phyloP scores from a whole-genome alignment of 2,888 invertebrate genomes.

The Patella depressa region DNA sequence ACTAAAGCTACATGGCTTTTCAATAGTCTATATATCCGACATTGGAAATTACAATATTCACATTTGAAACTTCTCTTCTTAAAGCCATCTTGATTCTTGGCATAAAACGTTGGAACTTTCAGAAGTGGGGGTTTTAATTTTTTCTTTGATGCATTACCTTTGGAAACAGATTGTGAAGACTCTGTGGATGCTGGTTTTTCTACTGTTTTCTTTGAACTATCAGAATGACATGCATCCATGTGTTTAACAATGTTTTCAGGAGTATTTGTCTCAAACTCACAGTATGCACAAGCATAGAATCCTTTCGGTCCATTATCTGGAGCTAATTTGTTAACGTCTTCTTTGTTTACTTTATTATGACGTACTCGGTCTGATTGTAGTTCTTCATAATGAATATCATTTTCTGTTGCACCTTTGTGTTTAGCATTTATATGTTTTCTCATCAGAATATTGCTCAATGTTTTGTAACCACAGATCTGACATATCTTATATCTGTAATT shows the following conservation, averaged over 20 bases:
- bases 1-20: constrained; percentile 7
- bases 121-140: background rate
- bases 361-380: constrained; percentile 9
- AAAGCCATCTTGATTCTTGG: background rate
- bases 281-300: constrained; percentile 24
- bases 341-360: background rate
- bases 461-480: constrained; percentile 38
- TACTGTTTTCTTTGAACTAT: background rate
- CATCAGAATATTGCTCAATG: constrained; percentile 38
- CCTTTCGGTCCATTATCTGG: constrained; percentile 20
- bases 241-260: constrained; percentile 22
- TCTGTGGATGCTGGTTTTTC: background rate
- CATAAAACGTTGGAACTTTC: background rate
- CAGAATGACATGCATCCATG: constrained; percentile 17
- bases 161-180: background rate
- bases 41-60: background rate
- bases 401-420: constrained; percentile 26
- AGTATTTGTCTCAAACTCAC: constrained; percentile 25
- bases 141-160: no score
- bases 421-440: constrained; percentile 32
- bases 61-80: background rate
- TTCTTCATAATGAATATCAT: constrained; percentile 17
- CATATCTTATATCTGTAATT: constrained; percentile 40
- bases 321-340: background rate
- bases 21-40: background rate